Evolutionary conservation across 2,888 invertebrate genomes (phyloP), one percentile per base, ranked within the genome.

Genomic region (Drosophila vallismaia): DNA sequence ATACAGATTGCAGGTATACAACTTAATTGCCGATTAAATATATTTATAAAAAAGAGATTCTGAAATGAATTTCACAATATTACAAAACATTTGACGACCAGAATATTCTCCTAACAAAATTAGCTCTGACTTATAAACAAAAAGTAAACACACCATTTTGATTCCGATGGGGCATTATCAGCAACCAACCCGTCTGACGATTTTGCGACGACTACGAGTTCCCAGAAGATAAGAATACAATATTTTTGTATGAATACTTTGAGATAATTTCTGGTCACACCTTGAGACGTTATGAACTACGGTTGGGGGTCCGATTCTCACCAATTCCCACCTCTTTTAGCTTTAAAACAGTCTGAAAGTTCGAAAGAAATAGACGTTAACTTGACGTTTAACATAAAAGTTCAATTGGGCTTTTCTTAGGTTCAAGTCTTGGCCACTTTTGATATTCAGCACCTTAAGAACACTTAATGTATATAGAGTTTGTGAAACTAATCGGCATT

Each of bases 191-290:
- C 36, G 4, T n/a, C n/a, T n/a, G 36, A n/a, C 36, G 36, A n/a
- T 5, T 36, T n/a, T 5, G 36, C 10, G 2, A 36, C 36, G 36
- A 36, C 36, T 36, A 36, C n/a, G n/a, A 36, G 10, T 6, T 36
- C n/a, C n/a, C 10, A n/a, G n/a, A 10, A n/a, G 36, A 36, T 36
- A 36, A 36, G 36, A 33, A 8, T 7, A 8, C 29, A 33, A 33
- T 4, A n/a, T 28, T 40, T 33, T 66, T 64, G 26, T 74, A 10
- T 33, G 3, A 29, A 7, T 19, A 8, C 1, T 4, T 33, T 33
- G 29, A 29, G 6, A 29, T 9, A 33, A 9, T 33, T 33, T 33
- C 2, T 3, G 31, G 9, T 33, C 31, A 33, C 9, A 33, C 31
- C 3, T 33, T 24, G 6, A 6, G 28, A 1, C 28, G 28, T 4